Evolutionary conservation across 2,888 invertebrate species (phyloP), one percentile per base, ranked within the genome.

Genomic region (Drosophila emarginata): DNA sequence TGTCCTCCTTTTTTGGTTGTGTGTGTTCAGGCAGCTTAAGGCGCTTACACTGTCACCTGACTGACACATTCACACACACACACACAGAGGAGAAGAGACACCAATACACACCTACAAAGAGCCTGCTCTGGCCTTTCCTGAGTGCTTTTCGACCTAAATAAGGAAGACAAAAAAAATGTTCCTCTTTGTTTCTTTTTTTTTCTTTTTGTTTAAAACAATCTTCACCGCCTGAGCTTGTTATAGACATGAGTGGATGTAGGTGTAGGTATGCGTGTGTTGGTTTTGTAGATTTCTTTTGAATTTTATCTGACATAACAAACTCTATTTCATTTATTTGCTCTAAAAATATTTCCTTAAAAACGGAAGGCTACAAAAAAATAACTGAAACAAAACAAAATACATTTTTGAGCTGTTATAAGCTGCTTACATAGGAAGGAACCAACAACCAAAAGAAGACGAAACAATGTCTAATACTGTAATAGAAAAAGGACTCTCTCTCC

Each of bases 31-130:
- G 78, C 73, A 75, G 83, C 87, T 79, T 79, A 82, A 82, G 78
- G 78, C 77, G 87, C 83, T 86, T 85, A 85, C 67, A 61, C 65
- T 82, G 80, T 85, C 84, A 87, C 88, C 88, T 87, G 80, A 67
- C 74, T 78, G 72, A 75, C 67, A 74, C 61, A 76, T 57, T 60
- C 32, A 53, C 58, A 59, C 61, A 50, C 26, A 64, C 45, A 52
- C 57, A 32, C 61, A 32, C 53, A 40, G 18, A 45, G 52, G 4
- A 23, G 23, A 23, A 51, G 26, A 15, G 32, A 39, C 45, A 50
- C 4, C 45, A 45, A 59, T 61, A 36, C 57, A 58, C 60, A 59
- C 67, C 5, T 23, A 23, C 21, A 15, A 57, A 65, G 61, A 56
- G 56, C 60, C 74, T 71, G 67, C 63, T 67, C 64, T 71, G 63